Evolutionary conservation across 2,113 vertebrate genomes (phyloP), one percentile per base, ranked within the genome.

Genomic region (Tragelaphus scriptus): DNA sequence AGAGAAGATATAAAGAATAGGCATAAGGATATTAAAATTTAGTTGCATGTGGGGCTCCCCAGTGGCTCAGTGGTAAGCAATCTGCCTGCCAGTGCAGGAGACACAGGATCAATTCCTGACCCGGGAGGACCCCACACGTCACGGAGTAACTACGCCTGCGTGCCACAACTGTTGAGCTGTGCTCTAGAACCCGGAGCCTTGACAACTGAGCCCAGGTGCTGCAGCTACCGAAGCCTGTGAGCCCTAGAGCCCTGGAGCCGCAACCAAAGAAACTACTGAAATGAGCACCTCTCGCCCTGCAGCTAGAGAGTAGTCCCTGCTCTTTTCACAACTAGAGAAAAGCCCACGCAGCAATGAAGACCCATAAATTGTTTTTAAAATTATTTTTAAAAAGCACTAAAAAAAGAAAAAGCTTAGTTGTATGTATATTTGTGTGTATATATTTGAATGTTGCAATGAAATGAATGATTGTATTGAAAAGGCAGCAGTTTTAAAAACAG

Each of bases 391-490:
- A 63, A 63, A 63, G 14, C 28, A 63, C 15, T 63, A 63, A 63
- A 63, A 53, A 63, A 63, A 36, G 65, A 71, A 68, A 68, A n/a
- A 68, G 68, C 68, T 36, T 9, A 63, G 30, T 28, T 53, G 1
- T 65, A 36, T 56, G 65, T 32, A 84, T 79, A 40, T 14, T 13
- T 44, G n/a, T 28, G 21, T 7, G 47, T 10, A 32, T 49, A 49
- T 55, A 85, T 79, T 77, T 65, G 47, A 77, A 77, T 55, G 56
- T 85, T 61, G 56, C 55, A 40, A 49, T 12, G 44, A 85, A 32
- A 85, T 75, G 71, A 14, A 32, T 36, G 15, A 90, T 36, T 93
- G 47, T 56, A 36, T 49, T 79, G 49, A 90, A 89, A 90, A 85
- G 55, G 47, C 8, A 85, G 36, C n/a, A 63, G 85, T 65, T 36